These are phyloP conservation scores for Harpegnathos saltator DNA, from an alignment of 1,140 invertebrate genomes.

Conservation along the genomic window DNA sequence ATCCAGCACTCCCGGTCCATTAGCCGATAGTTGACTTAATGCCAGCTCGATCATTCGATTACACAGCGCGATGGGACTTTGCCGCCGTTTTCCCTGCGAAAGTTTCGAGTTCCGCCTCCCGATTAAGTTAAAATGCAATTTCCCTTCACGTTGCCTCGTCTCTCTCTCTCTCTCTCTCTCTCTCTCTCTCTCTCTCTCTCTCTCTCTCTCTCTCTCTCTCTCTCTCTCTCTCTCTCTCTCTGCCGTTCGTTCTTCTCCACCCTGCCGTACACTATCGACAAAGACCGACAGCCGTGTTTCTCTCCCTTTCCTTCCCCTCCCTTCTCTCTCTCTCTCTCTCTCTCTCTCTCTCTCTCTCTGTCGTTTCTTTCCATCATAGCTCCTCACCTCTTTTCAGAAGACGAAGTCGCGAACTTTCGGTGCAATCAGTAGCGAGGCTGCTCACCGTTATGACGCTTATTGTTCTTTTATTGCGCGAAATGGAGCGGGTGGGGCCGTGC, in stretches of 20 bases:
- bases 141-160: conserved; percentile 24
- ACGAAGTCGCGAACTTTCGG: conserved; percentile 62
- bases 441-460: conserved; percentile 65
- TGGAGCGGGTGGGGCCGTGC: conserved; percentile 55
- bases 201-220: background rate
- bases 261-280: background rate
- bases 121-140: conserved; percentile 75
- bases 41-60: conserved; percentile 72
- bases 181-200: too few species aligned
- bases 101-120: conserved; percentile 71
- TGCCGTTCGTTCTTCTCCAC: background rate
- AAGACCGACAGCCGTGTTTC: conserved; percentile 9
- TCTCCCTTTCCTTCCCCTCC: background rate
- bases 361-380: conserved; percentile 45
- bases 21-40: conserved; percentile 75
- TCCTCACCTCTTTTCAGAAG: conserved; percentile 30
- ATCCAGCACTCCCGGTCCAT: conserved; percentile 66
- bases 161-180: background rate
- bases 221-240: background rate
- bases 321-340: background rate
- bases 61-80: conserved; percentile 65
- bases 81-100: conserved; percentile 65
- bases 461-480: conserved; percentile 69
- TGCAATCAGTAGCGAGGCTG: conserved; percentile 55
- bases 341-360: background rate